Evolutionary conservation across 2,888 invertebrate genomes (phyloP).

Genomic region (Arge pagana): DNA sequence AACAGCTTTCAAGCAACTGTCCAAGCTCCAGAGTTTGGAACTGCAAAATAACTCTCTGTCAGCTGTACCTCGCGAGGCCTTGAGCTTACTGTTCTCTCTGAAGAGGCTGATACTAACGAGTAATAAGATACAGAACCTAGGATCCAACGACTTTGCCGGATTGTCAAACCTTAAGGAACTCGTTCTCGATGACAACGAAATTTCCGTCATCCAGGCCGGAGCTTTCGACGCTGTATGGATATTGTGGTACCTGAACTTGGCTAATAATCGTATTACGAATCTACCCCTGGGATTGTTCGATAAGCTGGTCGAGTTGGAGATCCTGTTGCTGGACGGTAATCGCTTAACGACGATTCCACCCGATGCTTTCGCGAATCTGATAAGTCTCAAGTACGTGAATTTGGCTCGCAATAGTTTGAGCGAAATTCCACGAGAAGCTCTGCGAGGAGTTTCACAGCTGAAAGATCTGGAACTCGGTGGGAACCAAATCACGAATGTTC

Average conservation of each 20-base stretch:
- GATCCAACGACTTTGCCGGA: background rate
- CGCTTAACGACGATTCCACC: background rate
- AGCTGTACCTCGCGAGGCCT: no score
- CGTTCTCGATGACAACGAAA: background rate
- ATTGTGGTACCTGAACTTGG: background rate
- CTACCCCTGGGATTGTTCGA: background rate
- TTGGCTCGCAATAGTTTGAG: no score
- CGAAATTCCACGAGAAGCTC: no score
- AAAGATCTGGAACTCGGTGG: no score
- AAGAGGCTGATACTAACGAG: background rate
- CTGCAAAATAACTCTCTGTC: no score
- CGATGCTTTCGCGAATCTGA: no score
- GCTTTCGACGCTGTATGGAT: conserved; percentile 2
- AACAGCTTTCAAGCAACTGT: no score
- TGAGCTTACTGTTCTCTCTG: background rate
- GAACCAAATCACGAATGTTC: no score
- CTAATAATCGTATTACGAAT: background rate
- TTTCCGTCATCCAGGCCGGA: background rate
- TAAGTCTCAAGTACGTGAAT: no score
- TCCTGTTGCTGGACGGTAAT: background rate
- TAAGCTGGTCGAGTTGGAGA: background rate
- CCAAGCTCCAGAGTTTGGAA: no score
- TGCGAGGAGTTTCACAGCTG: no score
- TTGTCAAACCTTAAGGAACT: background rate
- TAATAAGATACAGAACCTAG: background rate